Percentiles rank a stretch among this genome's conserved stretches.
These are phyloP conservation scores for Indicator maculatus DNA, from an alignment of 2,113 vertebrate genomes.

Conservation along the genomic window DNA sequence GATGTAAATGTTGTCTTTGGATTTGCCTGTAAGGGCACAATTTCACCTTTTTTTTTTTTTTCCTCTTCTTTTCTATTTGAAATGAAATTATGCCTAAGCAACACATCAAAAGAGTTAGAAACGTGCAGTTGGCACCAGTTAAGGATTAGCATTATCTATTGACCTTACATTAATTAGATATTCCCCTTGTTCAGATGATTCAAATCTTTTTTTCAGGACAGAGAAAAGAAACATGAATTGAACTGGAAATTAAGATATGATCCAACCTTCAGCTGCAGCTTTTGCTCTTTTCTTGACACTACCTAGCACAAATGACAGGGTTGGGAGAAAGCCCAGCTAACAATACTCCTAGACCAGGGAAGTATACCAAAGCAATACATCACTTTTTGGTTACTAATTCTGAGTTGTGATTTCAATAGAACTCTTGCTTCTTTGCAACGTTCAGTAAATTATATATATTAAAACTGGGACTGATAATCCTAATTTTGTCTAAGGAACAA, in stretches of 20 bases:
- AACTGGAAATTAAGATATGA: neutral
- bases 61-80: neutral
- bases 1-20: constrained; percentile 30
- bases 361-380: neutral
- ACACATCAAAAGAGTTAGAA: constrained; percentile 22
- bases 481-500: neutral
- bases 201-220: neutral
- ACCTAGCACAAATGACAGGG: neutral
- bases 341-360: neutral
- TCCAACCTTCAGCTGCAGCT: neutral
- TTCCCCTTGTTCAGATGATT: neutral
- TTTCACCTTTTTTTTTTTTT: neutral
- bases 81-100: constrained; percentile 25
- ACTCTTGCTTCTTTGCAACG: neutral
- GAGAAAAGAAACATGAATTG: neutral
- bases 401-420: neutral
- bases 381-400: neutral
- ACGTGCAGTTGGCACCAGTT: constrained; percentile 17
- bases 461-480: neutral
- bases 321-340: neutral
- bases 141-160: neutral
- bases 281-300: neutral
- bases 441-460: neutral
- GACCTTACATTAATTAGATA: constrained; percentile 7
- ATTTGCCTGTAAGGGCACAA: constrained; percentile 11